Conservation (phyloP, 2,113 vertebrate genomes). For the Carassius auratus region DNA sequence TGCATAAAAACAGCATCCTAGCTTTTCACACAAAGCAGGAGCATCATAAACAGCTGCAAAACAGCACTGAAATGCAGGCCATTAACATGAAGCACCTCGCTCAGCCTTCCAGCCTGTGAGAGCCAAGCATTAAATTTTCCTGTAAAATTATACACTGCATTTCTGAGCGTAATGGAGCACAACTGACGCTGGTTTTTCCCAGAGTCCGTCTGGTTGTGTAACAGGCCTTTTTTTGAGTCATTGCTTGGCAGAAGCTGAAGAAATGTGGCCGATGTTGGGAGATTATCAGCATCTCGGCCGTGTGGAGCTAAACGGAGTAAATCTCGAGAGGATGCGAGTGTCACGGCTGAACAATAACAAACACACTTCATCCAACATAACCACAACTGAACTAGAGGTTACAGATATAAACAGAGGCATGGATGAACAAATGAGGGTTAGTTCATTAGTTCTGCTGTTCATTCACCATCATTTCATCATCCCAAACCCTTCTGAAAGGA, state of each 20-base stretch:
- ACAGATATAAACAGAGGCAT: not conserved
- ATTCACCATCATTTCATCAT: not conserved
- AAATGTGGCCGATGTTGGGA: not conserved
- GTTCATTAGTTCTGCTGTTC: not conserved
- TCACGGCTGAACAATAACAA: not conserved
- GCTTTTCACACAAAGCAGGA: not conserved
- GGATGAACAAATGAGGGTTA: not conserved
- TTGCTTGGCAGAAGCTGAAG: not conserved
- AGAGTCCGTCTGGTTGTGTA: not conserved
- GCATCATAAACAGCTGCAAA: not conserved
- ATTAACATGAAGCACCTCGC: not conserved
- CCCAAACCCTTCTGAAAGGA: not conserved
- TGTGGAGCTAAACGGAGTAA: too few relatives aligned
- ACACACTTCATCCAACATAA: not conserved
- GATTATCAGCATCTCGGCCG: not conserved
- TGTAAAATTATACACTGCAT: not conserved
- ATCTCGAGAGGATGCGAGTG: not conserved
- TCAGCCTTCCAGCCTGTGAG: not conserved
- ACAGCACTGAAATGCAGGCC: not conserved
- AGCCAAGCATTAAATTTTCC: not conserved
- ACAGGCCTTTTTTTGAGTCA: not conserved
- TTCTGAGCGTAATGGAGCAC: not conserved
- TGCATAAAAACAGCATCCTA: not conserved
- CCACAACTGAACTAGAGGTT: not conserved
- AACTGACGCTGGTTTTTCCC: not conserved